Evolutionary conservation across 2,888 invertebrate species (phyloP).

Genomic region (Seira ritae): DNA sequence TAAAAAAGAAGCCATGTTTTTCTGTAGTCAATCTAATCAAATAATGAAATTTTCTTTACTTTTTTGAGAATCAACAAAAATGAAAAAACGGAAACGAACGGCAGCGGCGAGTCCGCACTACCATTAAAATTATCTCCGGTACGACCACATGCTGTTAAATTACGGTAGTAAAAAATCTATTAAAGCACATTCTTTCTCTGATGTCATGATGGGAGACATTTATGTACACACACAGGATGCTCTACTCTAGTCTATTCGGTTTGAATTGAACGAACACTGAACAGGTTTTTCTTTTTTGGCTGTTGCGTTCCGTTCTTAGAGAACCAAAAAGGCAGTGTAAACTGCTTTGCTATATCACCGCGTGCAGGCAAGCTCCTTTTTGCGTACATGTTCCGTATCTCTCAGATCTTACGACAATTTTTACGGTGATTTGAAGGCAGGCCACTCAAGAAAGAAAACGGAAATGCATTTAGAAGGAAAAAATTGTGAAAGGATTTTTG

Average conservation of each 20-base stretch:
- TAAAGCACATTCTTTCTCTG: conserved; percentile 16
- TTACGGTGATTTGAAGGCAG: not conserved
- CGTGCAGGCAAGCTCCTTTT: no score
- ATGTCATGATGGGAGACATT: no score
- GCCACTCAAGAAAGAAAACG: conserved; percentile 24
- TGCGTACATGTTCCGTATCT: not conserved
- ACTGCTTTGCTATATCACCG: no score
- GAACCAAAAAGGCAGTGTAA: no score
- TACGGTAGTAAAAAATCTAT: conserved; percentile 28
- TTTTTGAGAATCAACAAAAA: not conserved
- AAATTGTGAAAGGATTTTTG: conserved; percentile 14
- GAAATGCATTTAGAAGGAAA: conserved; percentile 38
- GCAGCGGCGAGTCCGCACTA: not conserved
- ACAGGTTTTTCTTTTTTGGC: conserved; percentile 43
- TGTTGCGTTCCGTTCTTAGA: no score
- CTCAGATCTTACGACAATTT: not conserved
- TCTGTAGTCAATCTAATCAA: not conserved
- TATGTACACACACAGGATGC: no score
- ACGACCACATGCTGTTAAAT: conserved; percentile 26
- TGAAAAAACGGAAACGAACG: not conserved
- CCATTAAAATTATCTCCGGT: conserved; percentile 20
- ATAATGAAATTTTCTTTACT: not conserved
- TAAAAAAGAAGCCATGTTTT: no score
- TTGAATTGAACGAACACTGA: no score
- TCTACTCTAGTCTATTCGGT: no score